phyloP scores from a whole-genome alignment of 1,140 invertebrate genomes.

The Holotrichia oblita region DNA sequence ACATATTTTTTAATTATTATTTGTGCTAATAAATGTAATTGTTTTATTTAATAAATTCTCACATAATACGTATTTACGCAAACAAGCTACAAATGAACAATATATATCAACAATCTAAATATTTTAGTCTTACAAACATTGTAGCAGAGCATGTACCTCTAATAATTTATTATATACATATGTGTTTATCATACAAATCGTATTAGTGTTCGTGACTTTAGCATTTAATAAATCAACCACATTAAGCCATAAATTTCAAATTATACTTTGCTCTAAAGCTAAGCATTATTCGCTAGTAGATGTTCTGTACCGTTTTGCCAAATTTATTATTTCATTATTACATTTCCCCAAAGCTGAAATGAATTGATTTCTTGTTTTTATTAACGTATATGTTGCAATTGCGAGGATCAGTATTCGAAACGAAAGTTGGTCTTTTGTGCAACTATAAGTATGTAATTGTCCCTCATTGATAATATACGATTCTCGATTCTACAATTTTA shows the following conservation, averaged over 20 bases:
- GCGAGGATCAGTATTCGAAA: neutral
- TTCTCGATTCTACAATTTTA: too few species aligned
- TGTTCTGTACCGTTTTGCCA: neutral
- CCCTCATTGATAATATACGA: too few species aligned
- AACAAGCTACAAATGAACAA: neutral
- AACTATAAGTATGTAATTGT: neutral
- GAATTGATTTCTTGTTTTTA: neutral
- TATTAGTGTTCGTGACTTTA: slow-evolving; percentile 29
- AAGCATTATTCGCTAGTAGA: neutral
- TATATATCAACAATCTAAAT: neutral
- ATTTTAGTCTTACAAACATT: slow-evolving; percentile 9
- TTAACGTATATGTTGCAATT: neutral
- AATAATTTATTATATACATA: slow-evolving; percentile 34
- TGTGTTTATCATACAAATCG: slow-evolving; percentile 35
- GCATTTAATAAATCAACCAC: slow-evolving; percentile 34
- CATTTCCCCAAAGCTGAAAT: slow-evolving; percentile 1
- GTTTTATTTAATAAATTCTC: neutral
- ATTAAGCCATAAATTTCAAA: slow-evolving; percentile 39
- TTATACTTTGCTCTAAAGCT: slow-evolving; percentile 33
- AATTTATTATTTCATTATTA: neutral
- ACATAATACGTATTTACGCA: neutral
- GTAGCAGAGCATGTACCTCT: neutral
- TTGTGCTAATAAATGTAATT: neutral
- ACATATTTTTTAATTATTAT: too few species aligned
- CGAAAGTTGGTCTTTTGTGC: neutral